Evolutionary conservation across 2,888 invertebrate species (phyloP).

Genomic region (Sarcophaga subvicina): DNA sequence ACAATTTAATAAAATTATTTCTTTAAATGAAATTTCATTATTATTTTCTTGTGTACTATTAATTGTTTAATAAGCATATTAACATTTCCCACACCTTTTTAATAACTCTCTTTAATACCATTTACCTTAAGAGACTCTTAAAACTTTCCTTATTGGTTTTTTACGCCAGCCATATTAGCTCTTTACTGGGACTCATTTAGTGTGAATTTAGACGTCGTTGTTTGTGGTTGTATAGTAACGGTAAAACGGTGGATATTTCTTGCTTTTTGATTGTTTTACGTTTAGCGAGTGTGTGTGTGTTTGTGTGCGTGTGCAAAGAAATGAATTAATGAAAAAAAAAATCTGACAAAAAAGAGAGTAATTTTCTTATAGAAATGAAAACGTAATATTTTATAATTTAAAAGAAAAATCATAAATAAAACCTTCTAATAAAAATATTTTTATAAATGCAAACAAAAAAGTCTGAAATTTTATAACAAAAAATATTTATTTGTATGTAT

Average conservation of each 20-base stretch:
- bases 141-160: too few relatives aligned
- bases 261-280: constrained; percentile 49
- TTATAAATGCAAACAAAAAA: background rate
- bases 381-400: constrained; percentile 12
- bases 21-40: too few relatives aligned
- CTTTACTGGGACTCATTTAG: constrained; percentile 24
- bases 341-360: constrained; percentile 43
- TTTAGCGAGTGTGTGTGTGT: constrained; percentile 56
- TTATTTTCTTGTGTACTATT: too few relatives aligned
- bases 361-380: constrained; percentile 33
- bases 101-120: constrained; percentile 9
- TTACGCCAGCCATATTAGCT: background rate
- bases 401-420: constrained; percentile 17
- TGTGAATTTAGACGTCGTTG: constrained; percentile 55
- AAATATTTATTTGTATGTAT: constrained; percentile 1
- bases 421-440: constrained; percentile 4
- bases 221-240: constrained; percentile 56
- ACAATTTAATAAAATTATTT: too few relatives aligned
- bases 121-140: background rate
- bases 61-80: too few relatives aligned
- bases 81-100: constrained; percentile 28
- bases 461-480: constrained; percentile 46
- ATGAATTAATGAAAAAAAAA: constrained; percentile 39
- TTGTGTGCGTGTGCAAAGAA: constrained; percentile 42
- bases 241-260: constrained; percentile 31